Base-by-base conservation (phyloP, 2,888 invertebrate genomes). In the Lochmaea capreae region DNA sequence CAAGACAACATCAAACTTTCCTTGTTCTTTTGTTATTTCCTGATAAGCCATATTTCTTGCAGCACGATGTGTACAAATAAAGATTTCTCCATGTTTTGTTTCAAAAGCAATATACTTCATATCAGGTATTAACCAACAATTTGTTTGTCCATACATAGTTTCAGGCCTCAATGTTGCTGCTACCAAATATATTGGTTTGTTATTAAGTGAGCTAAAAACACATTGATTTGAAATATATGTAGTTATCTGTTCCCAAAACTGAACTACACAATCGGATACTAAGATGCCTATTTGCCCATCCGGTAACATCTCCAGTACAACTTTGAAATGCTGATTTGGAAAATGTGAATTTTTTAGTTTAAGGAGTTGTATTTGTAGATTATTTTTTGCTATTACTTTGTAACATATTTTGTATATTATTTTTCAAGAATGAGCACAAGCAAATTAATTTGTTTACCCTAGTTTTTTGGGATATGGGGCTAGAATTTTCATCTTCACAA, bases 121-220 rank as follows among this genome's bases (percentile, higher is more conserved):
- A 84, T 98, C 97, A 0, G 99, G 99, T 84, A 95, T 94, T 4
- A 99, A 87, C 98, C 99, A 99, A 86, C 98, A 99, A 86, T 99
- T 99, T 0, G 99, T 99, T 89, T 99, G 99, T 0, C 99, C 99
- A 85, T 98, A 99, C 99, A 99, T 99, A 1, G 99, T 99, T 89
- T 99, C 99, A 1, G 99, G 98, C 74, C 99, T 91, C n/a, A 99
- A 89, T 6, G 99, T 99, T 10, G 98, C 99, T 18, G 98, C 98
- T 12, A 99, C 97, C 75, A 99, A 89, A 85, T 89, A 96, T n/a
- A 97, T 89, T 74, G 89, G 86, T 84, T 90, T 89, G 65, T 88
- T 88, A 78, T 88, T 83, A 77, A 91, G 87, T 62, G 86, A 76
- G 75, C 92, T 93, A 79, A 75, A 88, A 87, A 54, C 26, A 33